Evolutionary conservation across 2,797 vertebrate genomes (phyloP).

Genomic region (Triplophysa bombifrons): DNA sequence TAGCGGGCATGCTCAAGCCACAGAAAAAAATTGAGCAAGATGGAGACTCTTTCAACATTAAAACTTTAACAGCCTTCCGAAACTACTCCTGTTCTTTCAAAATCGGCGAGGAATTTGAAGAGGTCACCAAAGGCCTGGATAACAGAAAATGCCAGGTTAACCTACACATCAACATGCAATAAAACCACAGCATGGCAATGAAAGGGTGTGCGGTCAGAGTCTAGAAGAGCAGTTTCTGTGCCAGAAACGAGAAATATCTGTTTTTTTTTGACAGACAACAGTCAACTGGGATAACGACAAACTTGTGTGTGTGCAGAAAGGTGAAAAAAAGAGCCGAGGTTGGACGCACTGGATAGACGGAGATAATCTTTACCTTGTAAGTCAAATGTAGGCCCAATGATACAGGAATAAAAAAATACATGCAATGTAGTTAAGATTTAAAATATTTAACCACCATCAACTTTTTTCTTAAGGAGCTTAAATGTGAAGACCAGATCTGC

Average conservation of each 20-base stretch:
- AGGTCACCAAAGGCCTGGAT: conserved; percentile 87
- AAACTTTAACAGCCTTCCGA: conserved; percentile 78
- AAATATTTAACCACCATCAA: not conserved
- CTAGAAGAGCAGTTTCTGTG: not conserved
- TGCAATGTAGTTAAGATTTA: not conserved
- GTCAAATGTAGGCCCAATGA: not conserved
- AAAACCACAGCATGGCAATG: not conserved
- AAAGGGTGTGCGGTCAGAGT: not conserved
- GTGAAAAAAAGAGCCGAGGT: conserved; percentile 85
- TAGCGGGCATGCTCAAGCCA: conserved; percentile 85
- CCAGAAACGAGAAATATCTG: not conserved
- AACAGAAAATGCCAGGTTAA: conserved; percentile 84
- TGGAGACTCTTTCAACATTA: conserved; percentile 79
- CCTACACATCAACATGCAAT: not conserved
- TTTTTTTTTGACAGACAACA: conserved; percentile 70
- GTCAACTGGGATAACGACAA: conserved; percentile 84
- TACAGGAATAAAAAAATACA: not conserved
- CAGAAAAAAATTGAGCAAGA: conserved; percentile 89
- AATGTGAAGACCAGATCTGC: conserved; percentile 72
- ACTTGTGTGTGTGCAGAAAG: conserved; percentile 85
- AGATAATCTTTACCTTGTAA: conserved; percentile 84
- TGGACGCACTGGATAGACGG: conserved; percentile 91
- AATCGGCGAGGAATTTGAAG: conserved; percentile 83
- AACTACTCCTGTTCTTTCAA: conserved; percentile 79
- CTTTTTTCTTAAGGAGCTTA: conserved; percentile 67